phyloP scores from a whole-genome alignment of 2,797 vertebrate genomes.

The Ctenosaura bakeri region DNA sequence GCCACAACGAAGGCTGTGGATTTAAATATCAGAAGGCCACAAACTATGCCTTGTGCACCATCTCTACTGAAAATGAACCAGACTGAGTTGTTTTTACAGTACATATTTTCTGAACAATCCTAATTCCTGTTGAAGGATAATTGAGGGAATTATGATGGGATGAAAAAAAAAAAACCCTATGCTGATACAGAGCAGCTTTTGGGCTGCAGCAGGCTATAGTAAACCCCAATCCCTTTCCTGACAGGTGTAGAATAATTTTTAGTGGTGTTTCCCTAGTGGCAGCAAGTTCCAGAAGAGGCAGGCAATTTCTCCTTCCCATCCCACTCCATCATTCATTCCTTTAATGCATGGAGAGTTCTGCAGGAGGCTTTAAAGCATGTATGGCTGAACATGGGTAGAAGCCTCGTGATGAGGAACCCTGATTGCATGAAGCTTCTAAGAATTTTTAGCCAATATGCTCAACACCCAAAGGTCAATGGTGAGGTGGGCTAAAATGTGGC shows the following conservation, averaged over 20 bases:
- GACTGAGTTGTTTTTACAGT: neutral
- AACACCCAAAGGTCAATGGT: neutral
- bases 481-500: neutral
- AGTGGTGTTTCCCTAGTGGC: neutral
- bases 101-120: neutral
- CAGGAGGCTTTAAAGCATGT: neutral
- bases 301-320: too few relatives aligned
- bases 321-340: neutral
- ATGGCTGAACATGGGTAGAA: neutral
- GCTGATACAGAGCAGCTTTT: neutral
- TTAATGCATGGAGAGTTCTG: neutral
- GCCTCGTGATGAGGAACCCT: too few relatives aligned
- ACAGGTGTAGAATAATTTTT: neutral
- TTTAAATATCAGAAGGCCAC: slow-evolving; percentile 37
- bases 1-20: slow-evolving; percentile 45
- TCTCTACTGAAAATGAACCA: neutral
- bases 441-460: neutral
- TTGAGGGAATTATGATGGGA: neutral
- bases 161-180: neutral
- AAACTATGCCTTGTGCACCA: neutral
- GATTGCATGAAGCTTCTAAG: too few relatives aligned
- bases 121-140: neutral
- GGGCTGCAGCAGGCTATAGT: too few relatives aligned
- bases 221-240: too few relatives aligned
- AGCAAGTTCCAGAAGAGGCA: too few relatives aligned